Percentiles rank a stretch among this genome's conserved stretches.
Conservation (phyloP, 1,140 invertebrate species). For the Calliopsis andreniformis region DNA sequence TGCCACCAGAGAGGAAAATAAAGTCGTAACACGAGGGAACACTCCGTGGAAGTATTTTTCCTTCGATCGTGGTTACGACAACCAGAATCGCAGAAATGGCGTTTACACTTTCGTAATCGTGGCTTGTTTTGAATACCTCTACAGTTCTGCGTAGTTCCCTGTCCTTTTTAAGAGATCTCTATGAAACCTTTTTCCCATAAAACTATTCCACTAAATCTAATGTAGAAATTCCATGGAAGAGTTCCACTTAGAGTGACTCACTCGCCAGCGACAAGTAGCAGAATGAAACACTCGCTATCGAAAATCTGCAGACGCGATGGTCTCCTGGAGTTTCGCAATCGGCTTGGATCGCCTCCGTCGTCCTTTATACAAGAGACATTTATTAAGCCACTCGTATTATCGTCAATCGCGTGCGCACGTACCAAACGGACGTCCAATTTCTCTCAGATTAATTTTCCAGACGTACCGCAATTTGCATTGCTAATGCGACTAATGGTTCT, state of each 20-base stretch:
- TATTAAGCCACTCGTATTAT: conserved; percentile 3
- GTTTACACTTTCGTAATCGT: background rate
- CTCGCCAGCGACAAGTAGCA: background rate
- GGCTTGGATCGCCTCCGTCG: background rate
- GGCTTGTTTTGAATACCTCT: background rate
- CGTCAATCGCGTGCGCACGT: background rate
- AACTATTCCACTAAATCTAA: too few relatives aligned
- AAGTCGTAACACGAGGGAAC: conserved; percentile 12
- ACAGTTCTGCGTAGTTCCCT: too few relatives aligned
- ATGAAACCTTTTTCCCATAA: too few relatives aligned
- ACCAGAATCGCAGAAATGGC: background rate
- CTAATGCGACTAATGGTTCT: conserved; percentile 16
- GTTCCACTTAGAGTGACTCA: conserved; percentile 1
- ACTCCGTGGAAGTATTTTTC: background rate
- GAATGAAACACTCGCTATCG: background rate
- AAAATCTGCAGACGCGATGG: background rate
- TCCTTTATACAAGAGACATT: conserved; percentile 1
- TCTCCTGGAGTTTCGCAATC: background rate
- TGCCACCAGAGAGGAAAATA: background rate
- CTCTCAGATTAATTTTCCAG: conserved; percentile 29
- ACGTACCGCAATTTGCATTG: conserved; percentile 37
- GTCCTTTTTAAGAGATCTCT: too few relatives aligned
- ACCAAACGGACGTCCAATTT: conserved; percentile 14
- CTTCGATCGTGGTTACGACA: background rate
- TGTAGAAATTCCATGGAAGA: background rate